Evolutionary conservation across 2,797 vertebrate species (phyloP).

Genomic region (Neosilurus hyrtlii): DNA sequence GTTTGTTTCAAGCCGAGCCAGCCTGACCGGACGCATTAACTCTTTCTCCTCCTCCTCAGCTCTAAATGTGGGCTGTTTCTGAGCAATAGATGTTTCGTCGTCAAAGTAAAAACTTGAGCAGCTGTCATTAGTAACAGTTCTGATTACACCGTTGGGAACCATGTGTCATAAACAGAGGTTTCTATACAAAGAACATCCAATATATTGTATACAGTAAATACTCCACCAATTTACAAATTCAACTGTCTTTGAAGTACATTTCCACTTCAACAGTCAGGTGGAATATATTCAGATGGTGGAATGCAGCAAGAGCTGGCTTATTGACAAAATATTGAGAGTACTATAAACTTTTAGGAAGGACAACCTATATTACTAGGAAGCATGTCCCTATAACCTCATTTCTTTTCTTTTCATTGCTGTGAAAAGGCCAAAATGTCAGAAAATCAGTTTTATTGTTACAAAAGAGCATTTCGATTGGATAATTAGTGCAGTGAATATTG

Average conservation of each 20-base stretch:
- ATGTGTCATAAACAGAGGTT: neutral
- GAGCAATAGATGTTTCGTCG: neutral
- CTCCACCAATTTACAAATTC: neutral
- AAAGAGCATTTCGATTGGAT: too few relatives aligned
- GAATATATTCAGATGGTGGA: neutral
- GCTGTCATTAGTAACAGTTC: neutral
- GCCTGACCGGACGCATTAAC: constrained; percentile 30
- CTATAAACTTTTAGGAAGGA: neutral
- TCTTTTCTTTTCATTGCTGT: too few relatives aligned
- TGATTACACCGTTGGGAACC: neutral
- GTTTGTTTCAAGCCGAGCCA: constrained; percentile 39
- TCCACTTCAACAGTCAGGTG: neutral
- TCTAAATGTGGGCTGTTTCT: constrained; percentile 12
- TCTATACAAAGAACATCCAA: constrained; percentile 16
- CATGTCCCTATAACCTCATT: too few relatives aligned
- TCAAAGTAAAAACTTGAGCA: neutral
- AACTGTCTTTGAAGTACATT: neutral
- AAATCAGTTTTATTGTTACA: too few relatives aligned
- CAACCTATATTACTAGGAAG: too few relatives aligned
- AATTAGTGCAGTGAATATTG: too few relatives aligned
- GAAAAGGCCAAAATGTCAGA: neutral
- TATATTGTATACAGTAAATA: constrained; percentile 28
- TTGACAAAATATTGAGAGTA: neutral
- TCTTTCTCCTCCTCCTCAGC: constrained; percentile 13
- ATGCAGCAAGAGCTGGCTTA: neutral